Evolutionary conservation across 2,113 vertebrate genomes (phyloP).

Genomic region (Tragelaphus scriptus): DNA sequence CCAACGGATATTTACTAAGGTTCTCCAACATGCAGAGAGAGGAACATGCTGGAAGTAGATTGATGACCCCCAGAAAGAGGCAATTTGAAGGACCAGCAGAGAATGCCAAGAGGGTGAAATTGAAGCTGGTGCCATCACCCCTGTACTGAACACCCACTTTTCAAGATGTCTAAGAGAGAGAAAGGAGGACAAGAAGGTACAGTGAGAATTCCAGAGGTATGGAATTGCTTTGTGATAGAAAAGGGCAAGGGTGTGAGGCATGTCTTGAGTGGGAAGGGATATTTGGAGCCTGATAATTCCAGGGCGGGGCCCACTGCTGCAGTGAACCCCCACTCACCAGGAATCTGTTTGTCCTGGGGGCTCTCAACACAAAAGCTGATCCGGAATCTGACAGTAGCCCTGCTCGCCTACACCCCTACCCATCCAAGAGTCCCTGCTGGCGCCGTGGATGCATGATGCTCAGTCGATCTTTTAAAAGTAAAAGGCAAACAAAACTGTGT

Average conservation of each 20-base stretch:
- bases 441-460: background rate
- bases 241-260: background rate
- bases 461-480: slow-evolving; percentile 51
- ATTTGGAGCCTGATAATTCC: background rate
- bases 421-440: background rate
- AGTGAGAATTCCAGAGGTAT: background rate
- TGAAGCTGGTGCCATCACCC: background rate
- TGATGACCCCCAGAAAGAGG: background rate
- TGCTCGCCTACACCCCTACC: background rate
- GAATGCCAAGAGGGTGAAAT: rapidly evolving
- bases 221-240: background rate
- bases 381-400: background rate
- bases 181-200: background rate
- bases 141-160: background rate
- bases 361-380: background rate
- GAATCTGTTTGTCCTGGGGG: background rate
- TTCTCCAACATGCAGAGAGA: background rate
- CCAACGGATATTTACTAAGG: background rate
- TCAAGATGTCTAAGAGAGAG: background rate
- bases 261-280: background rate
- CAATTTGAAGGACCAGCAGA: background rate
- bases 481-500: slow-evolving; percentile 61
- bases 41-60: background rate
- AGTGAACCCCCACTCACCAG: background rate
- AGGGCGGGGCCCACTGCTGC: background rate